phyloP scores from a whole-genome alignment of 1,140 invertebrate species.

The Drosophila varians region DNA sequence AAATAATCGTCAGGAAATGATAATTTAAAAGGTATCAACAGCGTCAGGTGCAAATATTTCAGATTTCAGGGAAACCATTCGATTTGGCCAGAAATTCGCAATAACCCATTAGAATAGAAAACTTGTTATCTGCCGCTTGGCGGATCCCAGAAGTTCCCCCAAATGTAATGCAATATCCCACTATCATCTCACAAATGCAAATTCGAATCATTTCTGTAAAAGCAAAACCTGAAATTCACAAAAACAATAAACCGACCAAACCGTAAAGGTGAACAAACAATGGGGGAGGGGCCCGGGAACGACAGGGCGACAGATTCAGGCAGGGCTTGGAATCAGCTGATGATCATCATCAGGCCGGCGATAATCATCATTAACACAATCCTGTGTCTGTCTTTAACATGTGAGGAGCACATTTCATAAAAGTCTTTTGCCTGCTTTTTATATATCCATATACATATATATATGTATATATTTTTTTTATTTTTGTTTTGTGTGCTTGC shows the following conservation, averaged over 20 bases:
- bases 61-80: conserved; percentile 28
- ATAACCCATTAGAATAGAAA: conserved; percentile 28
- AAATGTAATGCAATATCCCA: conserved; percentile 69
- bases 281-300: background rate
- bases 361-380: conserved; percentile 36
- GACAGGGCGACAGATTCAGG: background rate
- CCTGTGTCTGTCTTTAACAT: conserved; percentile 57
- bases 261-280: conserved; percentile 58
- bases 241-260: conserved; percentile 25
- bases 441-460: no score
- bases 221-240: conserved; percentile 49
- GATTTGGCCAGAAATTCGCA: conserved; percentile 20
- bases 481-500: conserved; percentile 20
- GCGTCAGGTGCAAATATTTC: conserved; percentile 16
- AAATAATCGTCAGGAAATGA: background rate
- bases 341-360: conserved; percentile 30
- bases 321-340: conserved; percentile 58
- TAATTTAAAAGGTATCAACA: conserved; percentile 4
- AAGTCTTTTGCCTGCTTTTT: conserved; percentile 11
- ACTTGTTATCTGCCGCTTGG: conserved; percentile 2
- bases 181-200: conserved; percentile 40
- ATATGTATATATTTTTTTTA: conserved; percentile 2
- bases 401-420: conserved; percentile 67
- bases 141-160: conserved; percentile 39
- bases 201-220: conserved; percentile 50